Conservation (phyloP, 2,113 vertebrate genomes). For the Solea senegalensis region DNA sequence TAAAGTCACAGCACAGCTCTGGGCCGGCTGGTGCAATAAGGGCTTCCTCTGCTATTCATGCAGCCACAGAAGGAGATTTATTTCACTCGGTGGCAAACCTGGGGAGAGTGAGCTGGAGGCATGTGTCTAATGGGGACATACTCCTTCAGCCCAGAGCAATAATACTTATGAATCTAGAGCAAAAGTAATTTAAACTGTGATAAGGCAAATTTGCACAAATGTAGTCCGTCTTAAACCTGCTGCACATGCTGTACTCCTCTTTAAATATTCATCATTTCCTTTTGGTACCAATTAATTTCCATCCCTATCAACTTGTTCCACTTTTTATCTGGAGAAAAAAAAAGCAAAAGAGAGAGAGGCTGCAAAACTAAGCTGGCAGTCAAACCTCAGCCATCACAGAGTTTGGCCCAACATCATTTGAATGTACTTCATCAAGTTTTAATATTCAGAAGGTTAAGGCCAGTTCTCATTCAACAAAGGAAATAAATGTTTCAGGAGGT, state of each 20-base stretch:
- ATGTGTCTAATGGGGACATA: constrained; percentile 29
- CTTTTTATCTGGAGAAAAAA: background rate
- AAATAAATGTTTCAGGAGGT: no score
- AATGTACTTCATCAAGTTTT: no score
- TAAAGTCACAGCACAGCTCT: constrained; percentile 64
- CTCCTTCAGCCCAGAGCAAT: constrained; percentile 6
- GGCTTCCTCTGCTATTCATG: constrained; percentile 44
- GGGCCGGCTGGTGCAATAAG: constrained; percentile 46
- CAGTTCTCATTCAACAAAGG: no score
- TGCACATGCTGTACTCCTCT: constrained; percentile 5
- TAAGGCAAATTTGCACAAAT: constrained; percentile 10
- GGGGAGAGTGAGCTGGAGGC: constrained; percentile 22
- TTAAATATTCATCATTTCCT: constrained; percentile 32
- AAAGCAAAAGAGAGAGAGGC: background rate
- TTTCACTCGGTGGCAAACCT: constrained; percentile 30
- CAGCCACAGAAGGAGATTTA: constrained; percentile 57
- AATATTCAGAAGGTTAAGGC: no score
- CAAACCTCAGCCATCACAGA: background rate
- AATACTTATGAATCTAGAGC: constrained; percentile 19
- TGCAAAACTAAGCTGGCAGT: background rate
- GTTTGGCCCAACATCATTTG: background rate
- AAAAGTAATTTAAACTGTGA: constrained; percentile 12
- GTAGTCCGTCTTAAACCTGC: background rate
- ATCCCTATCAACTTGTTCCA: background rate
- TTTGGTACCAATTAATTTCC: constrained; percentile 6